Evolutionary conservation across 2,888 invertebrate genomes (phyloP), one percentile per base, ranked within the genome.

Genomic region (Tetragonula carbonaria): DNA sequence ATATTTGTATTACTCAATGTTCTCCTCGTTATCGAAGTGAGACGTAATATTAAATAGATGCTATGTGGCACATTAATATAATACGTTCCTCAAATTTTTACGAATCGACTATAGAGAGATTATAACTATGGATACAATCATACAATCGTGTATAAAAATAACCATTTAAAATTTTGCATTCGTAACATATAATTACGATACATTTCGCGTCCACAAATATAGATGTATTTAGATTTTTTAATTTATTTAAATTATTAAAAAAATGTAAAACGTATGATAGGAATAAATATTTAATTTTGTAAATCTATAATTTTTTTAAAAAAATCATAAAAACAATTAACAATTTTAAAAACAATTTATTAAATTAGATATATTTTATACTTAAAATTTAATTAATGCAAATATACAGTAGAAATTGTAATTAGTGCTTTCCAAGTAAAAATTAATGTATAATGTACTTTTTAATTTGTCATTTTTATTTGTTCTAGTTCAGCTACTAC

Each of bases 401-500:
- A 14, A 28, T 14, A 62, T n/a, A 16, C 16, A 23, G 6, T 23
- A 16, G 18, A 23, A 23, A 8, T 62, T 62, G 16, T 6, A 62
- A 23, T 62, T 62, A 23, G 6, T 62, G 14, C 6, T 62, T 62
- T 62, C 0, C 3, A 14, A 62, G 14, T 62, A 62, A 62, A 23
- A 62, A 62, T 62, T 16, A 28, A 8, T 23, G 16, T 28, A 18
- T 62, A 59, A 73, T 28, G 23, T 33, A 51, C 65, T 23, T 57
- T 65, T 71, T 21, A 85, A 53, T 71, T 84, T 50, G 50, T 23
- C n/a, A 68, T 18, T 70, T 85, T 88, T 74, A 88, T 82, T 87
- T 87, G 50, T 45, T 88, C 83, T 14, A 90, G 71, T 66, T 86
- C 78, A 55, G 38, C 68, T 51, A 50, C 76, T 80, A 95, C 88